Conservation (phyloP, 2,797 vertebrate species). For the Fundulus diaphanus region DNA sequence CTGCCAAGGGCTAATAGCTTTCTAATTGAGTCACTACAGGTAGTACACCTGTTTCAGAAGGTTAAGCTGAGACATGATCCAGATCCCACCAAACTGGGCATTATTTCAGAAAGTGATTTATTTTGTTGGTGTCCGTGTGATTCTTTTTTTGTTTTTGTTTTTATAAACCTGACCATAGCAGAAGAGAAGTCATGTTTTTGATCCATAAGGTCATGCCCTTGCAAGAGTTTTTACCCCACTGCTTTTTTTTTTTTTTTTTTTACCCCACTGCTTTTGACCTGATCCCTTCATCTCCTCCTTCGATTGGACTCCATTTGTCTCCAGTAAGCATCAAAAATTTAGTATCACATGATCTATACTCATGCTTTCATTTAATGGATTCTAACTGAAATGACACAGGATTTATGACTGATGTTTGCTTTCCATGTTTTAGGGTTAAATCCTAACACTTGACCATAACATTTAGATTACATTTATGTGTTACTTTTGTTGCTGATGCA, state of each 20-base stretch:
- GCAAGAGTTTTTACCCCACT: slow-evolving; percentile 31
- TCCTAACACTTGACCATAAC: background rate
- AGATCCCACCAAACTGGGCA: slow-evolving; percentile 9
- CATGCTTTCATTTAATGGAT: background rate
- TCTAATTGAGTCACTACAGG: slow-evolving; percentile 80
- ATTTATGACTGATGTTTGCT: slow-evolving; percentile 2
- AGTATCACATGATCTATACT: background rate
- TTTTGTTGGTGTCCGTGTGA: background rate
- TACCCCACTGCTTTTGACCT: slow-evolving; percentile 22
- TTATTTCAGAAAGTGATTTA: background rate
- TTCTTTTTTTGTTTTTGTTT: background rate
- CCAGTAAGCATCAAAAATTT: background rate
- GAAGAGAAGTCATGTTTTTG: slow-evolving; percentile 39
- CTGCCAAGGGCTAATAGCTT: slow-evolving; percentile 75
- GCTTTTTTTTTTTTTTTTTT: slow-evolving; percentile 36
- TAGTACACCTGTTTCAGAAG: slow-evolving; percentile 71
- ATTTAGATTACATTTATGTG: background rate
- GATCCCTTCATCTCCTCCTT: slow-evolving; percentile 30
- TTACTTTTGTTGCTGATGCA: slow-evolving; percentile 1
- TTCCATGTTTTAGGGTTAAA: background rate
- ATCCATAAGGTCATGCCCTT: slow-evolving; percentile 22
- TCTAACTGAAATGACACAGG: background rate
- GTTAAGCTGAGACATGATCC: slow-evolving; percentile 49
- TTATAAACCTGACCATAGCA: background rate
- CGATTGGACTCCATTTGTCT: slow-evolving; percentile 24